Conservation (phyloP, 2,113 vertebrate species). For the Ariopsis seemanni region DNA sequence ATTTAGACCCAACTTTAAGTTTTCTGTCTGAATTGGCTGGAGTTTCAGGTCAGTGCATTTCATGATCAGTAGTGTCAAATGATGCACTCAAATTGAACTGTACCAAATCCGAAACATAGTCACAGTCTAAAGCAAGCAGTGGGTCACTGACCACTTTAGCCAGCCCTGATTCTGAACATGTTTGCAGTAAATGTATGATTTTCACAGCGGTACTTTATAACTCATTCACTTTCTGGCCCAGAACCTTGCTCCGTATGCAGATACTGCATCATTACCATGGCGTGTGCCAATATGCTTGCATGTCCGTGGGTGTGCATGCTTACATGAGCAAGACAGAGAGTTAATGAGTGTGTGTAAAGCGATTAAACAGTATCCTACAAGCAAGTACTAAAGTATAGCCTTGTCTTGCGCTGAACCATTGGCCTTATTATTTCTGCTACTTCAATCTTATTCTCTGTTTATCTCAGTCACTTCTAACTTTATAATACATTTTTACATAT, state of each 20-base stretch:
- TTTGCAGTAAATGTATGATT: not conserved
- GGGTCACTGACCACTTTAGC: not conserved
- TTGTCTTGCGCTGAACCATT: not conserved
- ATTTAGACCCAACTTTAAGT: not conserved
- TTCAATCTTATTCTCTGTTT: conserved; percentile 28
- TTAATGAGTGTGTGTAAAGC: conserved; percentile 47
- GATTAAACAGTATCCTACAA: conserved; percentile 36
- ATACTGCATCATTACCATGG: not conserved
- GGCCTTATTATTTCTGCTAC: conserved; percentile 3
- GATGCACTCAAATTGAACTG: not conserved
- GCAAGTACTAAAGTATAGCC: conserved; percentile 34
- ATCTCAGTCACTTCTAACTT: conserved; percentile 3
- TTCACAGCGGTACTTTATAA: conserved; percentile 22
- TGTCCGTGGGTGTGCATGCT: conserved; percentile 26
- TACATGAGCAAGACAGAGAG: conserved; percentile 19
- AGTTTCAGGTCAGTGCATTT: not conserved
- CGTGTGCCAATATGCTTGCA: not conserved
- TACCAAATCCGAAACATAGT: conserved; percentile 11
- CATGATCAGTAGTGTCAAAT: conserved; percentile 1
- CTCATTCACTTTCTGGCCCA: conserved; percentile 2
- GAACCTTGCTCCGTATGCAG: conserved; percentile 4
- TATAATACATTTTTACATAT: not conserved
- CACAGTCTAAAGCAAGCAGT: not conserved
- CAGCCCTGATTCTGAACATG: not conserved
- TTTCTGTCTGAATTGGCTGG: not conserved